These are phyloP conservation scores for Sarcophaga peregrina DNA, from an alignment of 1,140 invertebrate genomes.

Conservation along the genomic window DNA sequence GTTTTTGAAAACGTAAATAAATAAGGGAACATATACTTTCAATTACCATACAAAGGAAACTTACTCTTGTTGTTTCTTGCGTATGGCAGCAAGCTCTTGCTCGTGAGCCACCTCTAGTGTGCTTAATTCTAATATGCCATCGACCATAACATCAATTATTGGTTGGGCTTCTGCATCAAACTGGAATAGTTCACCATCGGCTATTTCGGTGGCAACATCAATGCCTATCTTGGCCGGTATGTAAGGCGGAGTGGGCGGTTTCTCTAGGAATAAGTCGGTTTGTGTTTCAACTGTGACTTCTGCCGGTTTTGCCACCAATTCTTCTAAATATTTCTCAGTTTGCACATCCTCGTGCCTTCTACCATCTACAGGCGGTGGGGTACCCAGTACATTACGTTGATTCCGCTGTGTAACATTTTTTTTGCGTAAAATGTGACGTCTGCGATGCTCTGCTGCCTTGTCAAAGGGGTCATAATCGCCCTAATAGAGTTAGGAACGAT, in stretches of 20 bases:
- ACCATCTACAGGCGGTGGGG: slow-evolving; percentile 80
- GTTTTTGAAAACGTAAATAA: neutral
- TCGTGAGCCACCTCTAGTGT: slow-evolving; percentile 85
- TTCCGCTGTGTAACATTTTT: slow-evolving; percentile 60
- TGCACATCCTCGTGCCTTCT: slow-evolving; percentile 85
- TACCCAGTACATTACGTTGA: slow-evolving; percentile 69
- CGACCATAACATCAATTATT: slow-evolving; percentile 86
- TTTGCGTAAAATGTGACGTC: slow-evolving; percentile 68
- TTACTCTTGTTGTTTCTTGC: slow-evolving; percentile 78
- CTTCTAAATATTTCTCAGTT: slow-evolving; percentile 88
- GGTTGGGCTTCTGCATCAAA: slow-evolving; percentile 90
- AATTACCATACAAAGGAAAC: neutral
- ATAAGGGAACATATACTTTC: neutral
- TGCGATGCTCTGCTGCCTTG: slow-evolving; percentile 69
- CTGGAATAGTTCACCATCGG: slow-evolving; percentile 89
- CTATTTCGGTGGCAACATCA: slow-evolving; percentile 86
- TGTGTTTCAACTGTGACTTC: slow-evolving; percentile 82
- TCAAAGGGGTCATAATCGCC: slow-evolving; percentile 61
- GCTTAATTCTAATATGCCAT: slow-evolving; percentile 88
- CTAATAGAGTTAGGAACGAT: slow-evolving; percentile 44
- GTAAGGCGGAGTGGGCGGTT: slow-evolving; percentile 79
- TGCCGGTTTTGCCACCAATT: slow-evolving; percentile 77
- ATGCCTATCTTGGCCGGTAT: slow-evolving; percentile 81
- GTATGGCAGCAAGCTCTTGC: slow-evolving; percentile 78
- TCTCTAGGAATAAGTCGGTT: slow-evolving; percentile 86